Percentiles rank a stretch among this genome's conserved stretches.
These are phyloP conservation scores for Boloria euphrosyne DNA, from an alignment of 2,888 invertebrate genomes.

Conservation along the genomic window DNA sequence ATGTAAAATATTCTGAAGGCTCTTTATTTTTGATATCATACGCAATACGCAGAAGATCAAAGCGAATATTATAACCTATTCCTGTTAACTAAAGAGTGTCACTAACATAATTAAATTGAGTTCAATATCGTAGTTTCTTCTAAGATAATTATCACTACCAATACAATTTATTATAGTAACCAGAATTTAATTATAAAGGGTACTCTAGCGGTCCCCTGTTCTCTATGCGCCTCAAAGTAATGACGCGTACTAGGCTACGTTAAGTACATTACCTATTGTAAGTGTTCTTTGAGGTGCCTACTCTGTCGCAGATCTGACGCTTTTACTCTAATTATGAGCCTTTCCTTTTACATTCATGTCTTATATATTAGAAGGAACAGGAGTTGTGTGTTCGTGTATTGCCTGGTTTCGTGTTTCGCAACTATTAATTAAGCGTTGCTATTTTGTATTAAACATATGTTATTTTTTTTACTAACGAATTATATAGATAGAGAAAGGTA, in stretches of 20 bases:
- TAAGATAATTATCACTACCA: constrained; percentile 19
- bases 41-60: too few relatives aligned
- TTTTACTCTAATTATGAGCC: constrained; percentile 76
- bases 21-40: too few relatives aligned
- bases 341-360: constrained; percentile 46
- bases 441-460: neutral
- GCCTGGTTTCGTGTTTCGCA: constrained; percentile 3
- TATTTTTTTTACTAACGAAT: too few relatives aligned
- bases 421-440: constrained; percentile 2
- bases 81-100: neutral
- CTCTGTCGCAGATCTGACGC: constrained; percentile 64
- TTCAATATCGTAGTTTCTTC: neutral
- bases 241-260: constrained; percentile 70
- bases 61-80: constrained; percentile 3
- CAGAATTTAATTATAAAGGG: constrained; percentile 37
- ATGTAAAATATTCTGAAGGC: too few relatives aligned
- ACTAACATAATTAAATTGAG: neutral
- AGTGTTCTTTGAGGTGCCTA: constrained; percentile 74
- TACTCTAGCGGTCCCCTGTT: constrained; percentile 53
- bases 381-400: constrained; percentile 1
- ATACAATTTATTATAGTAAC: constrained; percentile 24
- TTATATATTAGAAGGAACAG: constrained; percentile 48
- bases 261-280: constrained; percentile 82
- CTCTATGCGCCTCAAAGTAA: constrained; percentile 67
- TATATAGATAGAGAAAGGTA: too few relatives aligned